phyloP scores from a whole-genome alignment of 2,113 vertebrate species.

The Numida meleagris region DNA sequence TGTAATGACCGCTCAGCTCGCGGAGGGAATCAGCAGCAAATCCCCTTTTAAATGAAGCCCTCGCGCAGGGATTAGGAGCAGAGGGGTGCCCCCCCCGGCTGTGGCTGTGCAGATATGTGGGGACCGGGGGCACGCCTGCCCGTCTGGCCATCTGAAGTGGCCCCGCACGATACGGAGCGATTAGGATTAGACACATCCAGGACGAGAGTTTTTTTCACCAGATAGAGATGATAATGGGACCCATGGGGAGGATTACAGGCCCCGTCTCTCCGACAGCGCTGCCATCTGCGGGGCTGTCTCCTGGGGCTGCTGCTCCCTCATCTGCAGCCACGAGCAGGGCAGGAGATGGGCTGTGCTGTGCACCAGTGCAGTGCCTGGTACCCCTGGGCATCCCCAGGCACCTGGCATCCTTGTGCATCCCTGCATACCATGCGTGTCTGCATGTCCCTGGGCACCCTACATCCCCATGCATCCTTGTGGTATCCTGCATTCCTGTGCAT shows the following conservation, averaged over 20 bases:
- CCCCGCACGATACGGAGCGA: slow-evolving; percentile 26
- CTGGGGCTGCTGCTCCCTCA: background rate
- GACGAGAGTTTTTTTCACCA: slow-evolving; percentile 65
- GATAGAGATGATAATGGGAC: slow-evolving; percentile 63
- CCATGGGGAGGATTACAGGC: slow-evolving; percentile 43
- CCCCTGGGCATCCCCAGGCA: no score
- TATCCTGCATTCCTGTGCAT: background rate
- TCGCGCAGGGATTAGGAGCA: slow-evolving; percentile 34
- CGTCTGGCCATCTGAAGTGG: slow-evolving; percentile 65
- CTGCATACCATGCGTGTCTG: background rate
- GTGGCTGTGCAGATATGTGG: slow-evolving; percentile 47
- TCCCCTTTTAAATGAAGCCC: slow-evolving; percentile 65
- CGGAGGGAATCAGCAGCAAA: slow-evolving; percentile 57
- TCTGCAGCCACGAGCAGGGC: accelerated
- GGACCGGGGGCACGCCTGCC: background rate
- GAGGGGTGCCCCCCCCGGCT: background rate
- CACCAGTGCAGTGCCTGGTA: background rate
- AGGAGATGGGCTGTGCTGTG: background rate
- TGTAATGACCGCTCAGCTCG: background rate
- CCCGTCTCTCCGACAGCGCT: background rate
- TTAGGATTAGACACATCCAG: slow-evolving; percentile 71
- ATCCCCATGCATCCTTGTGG: accelerated
- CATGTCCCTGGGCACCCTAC: background rate
- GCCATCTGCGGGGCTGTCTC: slow-evolving; percentile 57
- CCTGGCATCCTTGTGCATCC: no score